Evolutionary conservation across 2,797 vertebrate species (phyloP), one percentile per base, ranked within the genome.

Genomic region (Chiroxiphia lanceolata): DNA sequence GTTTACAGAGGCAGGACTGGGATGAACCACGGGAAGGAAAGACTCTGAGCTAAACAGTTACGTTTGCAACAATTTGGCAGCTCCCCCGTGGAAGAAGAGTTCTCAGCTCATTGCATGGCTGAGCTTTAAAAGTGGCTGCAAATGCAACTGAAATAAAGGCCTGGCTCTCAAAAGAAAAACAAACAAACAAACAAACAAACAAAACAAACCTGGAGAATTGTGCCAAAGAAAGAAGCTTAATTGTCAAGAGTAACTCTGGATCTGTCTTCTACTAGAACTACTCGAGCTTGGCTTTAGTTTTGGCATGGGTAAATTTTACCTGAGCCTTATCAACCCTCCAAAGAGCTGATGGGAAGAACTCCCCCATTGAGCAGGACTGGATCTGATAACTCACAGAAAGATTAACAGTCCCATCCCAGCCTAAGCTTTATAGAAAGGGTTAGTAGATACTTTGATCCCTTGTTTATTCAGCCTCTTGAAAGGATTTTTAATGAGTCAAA

Each of bases 101-200:
- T 83, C 78, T 68, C 86, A 77, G 26, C 42, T 93, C 59, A 26
- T 10, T 1, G 38, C 68, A 65, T 14, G 33, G 40, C 76, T 83
- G 65, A 91, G 69, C 87, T 85, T 65, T 61, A 44, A 65, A 87
- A 92, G 71, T 26, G 56, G 34, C 57, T 77, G 56, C 68, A 92
- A 91, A 77, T 3, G 36, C 31, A 79, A 38, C 74, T 65, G 63
- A 69, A 80, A 83, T 21, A 48, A 92, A 87, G 65, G 61, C 21
- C 44, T 22, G 47, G n/a, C 48, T 89, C 47, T 68, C 40, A 34
- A 53, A 53, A 31, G 31, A 51, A 29, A 50, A 15, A 15, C 11
- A 65, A 81, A 89, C n/a, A 38, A 38, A 12, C 5, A 38, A 12
- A 38, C 38, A 38, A 38, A 12, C 13, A 38, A 38, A 38, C n/a